A percentile compares a stretch with the other conserved stretches of the same genome.
Evolutionary conservation across 1,140 invertebrate genomes (phyloP).

Genomic region (Zaprionus camerounensis): DNA sequence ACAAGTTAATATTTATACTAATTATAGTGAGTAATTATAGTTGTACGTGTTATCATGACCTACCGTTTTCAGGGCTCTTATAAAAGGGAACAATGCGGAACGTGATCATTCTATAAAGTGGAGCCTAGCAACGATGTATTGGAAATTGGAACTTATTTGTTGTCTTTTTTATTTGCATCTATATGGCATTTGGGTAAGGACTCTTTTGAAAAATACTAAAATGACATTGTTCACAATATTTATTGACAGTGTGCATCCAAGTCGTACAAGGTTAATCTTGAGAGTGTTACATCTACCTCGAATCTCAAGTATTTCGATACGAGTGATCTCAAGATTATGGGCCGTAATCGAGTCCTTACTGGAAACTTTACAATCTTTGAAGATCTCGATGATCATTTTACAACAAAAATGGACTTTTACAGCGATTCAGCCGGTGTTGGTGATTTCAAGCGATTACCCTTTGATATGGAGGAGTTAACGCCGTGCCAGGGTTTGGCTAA

Average conservation of each 20-base stretch:
- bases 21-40: neutral
- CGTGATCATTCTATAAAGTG: neutral
- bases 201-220: neutral
- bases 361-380: neutral
- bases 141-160: neutral
- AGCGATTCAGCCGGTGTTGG: neutral
- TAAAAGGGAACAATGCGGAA: neutral
- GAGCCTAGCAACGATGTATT: neutral
- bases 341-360: neutral
- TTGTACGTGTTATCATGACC: neutral
- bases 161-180: neutral
- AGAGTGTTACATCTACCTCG: neutral
- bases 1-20: neutral
- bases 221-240: neutral
- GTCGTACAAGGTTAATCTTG: neutral
- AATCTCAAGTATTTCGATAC: neutral
- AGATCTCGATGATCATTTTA: neutral
- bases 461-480: neutral
- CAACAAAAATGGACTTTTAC: neutral
- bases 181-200: neutral
- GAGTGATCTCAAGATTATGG: neutral
- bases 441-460: neutral
- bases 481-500: neutral
- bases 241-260: neutral
- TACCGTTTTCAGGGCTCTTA: neutral